Conservation (phyloP, 2,888 invertebrate species). For the Helicoverpa assulta region DNA sequence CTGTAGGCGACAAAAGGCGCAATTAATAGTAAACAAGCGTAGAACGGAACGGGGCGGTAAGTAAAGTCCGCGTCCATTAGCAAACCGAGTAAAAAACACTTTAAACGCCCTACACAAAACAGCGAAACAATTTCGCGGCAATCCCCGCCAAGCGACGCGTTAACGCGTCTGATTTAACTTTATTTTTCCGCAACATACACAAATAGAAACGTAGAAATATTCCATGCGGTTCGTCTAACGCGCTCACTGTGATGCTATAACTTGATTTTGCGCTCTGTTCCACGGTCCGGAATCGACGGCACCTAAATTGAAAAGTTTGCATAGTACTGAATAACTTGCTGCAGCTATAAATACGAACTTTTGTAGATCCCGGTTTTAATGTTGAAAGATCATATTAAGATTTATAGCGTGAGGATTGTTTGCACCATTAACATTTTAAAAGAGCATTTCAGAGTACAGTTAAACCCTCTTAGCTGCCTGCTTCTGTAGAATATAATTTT, state of each 20-base stretch:
- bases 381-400: slow-evolving; percentile 27
- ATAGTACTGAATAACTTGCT: slow-evolving; percentile 31
- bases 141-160: slow-evolving; percentile 78
- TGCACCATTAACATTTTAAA: slow-evolving; percentile 55
- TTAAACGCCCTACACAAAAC: slow-evolving; percentile 76
- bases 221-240: slow-evolving; percentile 59
- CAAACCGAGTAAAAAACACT: slow-evolving; percentile 73
- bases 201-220: slow-evolving; percentile 64
- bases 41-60: slow-evolving; percentile 75
- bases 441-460: slow-evolving; percentile 64
- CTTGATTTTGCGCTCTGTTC: slow-evolving; percentile 55
- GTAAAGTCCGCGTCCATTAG: slow-evolving; percentile 83
- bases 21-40: slow-evolving; percentile 86
- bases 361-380: slow-evolving; percentile 24
- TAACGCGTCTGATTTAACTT: slow-evolving; percentile 83
- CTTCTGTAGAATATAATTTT: slow-evolving; percentile 76
- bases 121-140: slow-evolving; percentile 80
- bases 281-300: slow-evolving; percentile 40
- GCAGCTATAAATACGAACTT: slow-evolving; percentile 24
- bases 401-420: slow-evolving; percentile 45
- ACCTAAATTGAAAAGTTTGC: slow-evolving; percentile 56
- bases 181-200: slow-evolving; percentile 73
- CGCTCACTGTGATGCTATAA: slow-evolving; percentile 58
- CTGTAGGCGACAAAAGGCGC: slow-evolving; percentile 85
- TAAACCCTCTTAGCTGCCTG: slow-evolving; percentile 65